Conservation (phyloP, 2,888 invertebrate species). For the Macrophya alboannulata region DNA sequence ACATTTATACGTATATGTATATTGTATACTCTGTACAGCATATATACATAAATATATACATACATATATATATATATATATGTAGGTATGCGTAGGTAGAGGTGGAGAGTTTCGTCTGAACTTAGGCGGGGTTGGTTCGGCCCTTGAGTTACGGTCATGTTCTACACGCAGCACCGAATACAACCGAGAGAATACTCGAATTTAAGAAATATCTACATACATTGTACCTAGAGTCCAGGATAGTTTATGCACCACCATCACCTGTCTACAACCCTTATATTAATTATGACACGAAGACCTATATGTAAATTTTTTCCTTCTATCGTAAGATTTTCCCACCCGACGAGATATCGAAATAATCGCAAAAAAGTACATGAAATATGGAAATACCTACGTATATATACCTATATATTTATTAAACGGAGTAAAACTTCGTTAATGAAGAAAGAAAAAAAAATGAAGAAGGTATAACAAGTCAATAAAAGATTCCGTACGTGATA, state of each 20-base stretch:
- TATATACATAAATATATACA: neutral
- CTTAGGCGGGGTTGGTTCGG: neutral
- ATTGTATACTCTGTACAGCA: neutral
- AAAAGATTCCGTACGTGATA: constrained; percentile 39
- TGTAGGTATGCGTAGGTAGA: neutral
- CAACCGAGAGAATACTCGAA: constrained; percentile 20
- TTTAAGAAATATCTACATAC: neutral
- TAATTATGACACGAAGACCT: neutral
- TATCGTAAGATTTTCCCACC: neutral
- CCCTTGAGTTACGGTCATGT: constrained; percentile 39
- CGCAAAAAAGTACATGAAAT: neutral
- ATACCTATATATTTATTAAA: neutral
- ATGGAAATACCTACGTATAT: neutral
- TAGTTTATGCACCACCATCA: neutral
- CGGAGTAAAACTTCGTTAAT: neutral
- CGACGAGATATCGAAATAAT: neutral
- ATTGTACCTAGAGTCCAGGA: neutral
- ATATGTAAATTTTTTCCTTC: too few relatives aligned
- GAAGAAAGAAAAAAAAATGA: neutral
- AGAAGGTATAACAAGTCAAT: constrained; percentile 9
- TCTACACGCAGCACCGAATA: constrained; percentile 29
- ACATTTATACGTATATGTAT: constrained; percentile 19
- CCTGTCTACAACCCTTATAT: neutral
- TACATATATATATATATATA: neutral
- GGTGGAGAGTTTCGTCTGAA: constrained; percentile 1